Conservation (phyloP, 2,113 vertebrate species). For the Enhydra lutris region DNA sequence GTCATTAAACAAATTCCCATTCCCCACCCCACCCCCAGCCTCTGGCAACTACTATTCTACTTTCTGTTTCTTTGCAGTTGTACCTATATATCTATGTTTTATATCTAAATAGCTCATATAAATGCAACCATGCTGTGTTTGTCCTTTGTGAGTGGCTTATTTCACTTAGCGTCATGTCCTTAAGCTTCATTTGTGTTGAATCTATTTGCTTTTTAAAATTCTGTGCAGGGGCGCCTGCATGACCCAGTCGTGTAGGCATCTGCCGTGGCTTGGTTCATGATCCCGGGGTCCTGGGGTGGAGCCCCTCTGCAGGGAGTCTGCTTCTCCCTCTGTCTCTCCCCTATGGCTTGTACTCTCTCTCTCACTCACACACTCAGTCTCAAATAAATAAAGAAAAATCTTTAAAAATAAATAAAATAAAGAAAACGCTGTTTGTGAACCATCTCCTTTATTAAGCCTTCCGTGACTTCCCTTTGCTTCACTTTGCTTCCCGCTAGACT, state of each 20-base stretch:
- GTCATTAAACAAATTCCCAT: not conserved
- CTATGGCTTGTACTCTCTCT: no score
- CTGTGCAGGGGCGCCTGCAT: not conserved
- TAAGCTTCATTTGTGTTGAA: not conserved
- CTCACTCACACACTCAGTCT: no score
- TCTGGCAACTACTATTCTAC: not conserved
- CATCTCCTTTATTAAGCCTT: not conserved
- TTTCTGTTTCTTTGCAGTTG: not conserved
- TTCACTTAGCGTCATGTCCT: not conserved
- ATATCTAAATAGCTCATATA: not conserved
- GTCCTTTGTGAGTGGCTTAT: not conserved
- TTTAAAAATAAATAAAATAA: no score
- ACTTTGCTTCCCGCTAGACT: not conserved
- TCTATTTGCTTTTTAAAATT: not conserved
- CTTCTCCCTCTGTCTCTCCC: no score
- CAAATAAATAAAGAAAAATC: no score
- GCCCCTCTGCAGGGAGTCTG: no score
- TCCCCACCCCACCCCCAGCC: not conserved
- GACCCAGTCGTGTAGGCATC: no score
- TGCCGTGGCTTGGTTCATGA: no score
- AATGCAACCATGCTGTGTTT: not conserved
- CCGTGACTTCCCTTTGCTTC: not conserved
- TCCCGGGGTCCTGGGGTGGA: no score
- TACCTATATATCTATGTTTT: not conserved
- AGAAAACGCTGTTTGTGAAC: not conserved